phyloP scores from a whole-genome alignment of 2,888 invertebrate species.

The Glyphotaelius pellucidus region DNA sequence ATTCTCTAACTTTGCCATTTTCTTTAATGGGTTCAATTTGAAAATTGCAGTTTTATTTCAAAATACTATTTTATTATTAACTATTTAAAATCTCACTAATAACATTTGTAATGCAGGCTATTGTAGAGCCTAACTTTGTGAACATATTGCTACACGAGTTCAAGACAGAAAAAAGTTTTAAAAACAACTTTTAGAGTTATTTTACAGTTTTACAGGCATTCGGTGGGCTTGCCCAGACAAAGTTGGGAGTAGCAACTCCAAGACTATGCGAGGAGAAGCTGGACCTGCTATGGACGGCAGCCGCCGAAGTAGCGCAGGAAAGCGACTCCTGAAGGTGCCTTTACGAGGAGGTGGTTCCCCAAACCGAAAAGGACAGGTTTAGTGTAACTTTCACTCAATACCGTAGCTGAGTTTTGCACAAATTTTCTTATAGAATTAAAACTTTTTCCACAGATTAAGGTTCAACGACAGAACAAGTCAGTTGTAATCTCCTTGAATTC shows the following conservation, averaged over 20 bases:
- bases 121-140: background rate
- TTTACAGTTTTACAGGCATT: no score
- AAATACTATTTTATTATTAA: background rate
- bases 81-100: slow-evolving; percentile 2
- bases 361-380: no score
- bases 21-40: background rate
- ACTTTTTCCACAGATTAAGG: background rate
- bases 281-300: no score
- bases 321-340: no score
- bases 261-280: no score
- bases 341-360: no score
- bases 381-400: no score
- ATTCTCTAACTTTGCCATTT: background rate
- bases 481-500: background rate
- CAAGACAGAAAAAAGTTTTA: background rate
- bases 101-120: background rate
- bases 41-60: background rate
- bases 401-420: no score
- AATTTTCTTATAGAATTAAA: no score
- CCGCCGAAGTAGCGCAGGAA: no score
- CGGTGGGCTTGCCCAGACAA: no score
- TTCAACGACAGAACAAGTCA: background rate
- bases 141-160: background rate
- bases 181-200: background rate
- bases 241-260: no score